Conservation (phyloP, 2,797 vertebrate species). For the Phoeniculus purpureus region DNA sequence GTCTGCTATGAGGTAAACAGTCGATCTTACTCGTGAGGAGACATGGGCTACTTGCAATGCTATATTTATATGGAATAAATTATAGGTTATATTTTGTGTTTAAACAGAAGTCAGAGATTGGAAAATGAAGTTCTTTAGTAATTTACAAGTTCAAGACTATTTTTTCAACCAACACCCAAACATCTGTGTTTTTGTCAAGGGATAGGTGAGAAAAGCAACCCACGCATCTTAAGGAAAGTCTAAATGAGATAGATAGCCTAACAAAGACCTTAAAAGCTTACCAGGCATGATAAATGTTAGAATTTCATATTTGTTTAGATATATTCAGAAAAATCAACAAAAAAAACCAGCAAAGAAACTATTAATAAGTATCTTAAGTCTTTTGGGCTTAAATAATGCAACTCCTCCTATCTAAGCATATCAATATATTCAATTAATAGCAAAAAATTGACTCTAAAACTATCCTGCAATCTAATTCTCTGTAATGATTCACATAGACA, state of each 20-base stretch:
- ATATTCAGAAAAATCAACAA: neutral
- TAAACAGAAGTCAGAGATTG: neutral
- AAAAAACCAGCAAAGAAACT: neutral
- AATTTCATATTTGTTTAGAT: neutral
- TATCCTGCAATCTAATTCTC: neutral
- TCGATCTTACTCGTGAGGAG: neutral
- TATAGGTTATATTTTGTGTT: neutral
- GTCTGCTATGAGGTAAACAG: neutral
- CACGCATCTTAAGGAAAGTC: neutral
- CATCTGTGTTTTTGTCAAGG: neutral
- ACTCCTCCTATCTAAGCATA: neutral
- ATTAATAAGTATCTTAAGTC: neutral
- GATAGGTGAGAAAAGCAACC: neutral
- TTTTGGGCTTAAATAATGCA: neutral
- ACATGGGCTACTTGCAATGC: neutral
- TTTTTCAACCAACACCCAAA: neutral
- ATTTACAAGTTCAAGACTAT: neutral
- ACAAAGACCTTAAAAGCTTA: neutral
- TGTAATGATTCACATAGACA: neutral
- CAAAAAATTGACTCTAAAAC: neutral
- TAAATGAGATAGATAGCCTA: neutral
- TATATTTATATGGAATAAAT: neutral
- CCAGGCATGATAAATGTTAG: neutral
- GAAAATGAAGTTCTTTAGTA: neutral
- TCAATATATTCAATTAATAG: neutral